These are phyloP conservation scores for Nemurella pictetii DNA, from an alignment of 2,888 invertebrate species.

Conservation along the genomic window DNA sequence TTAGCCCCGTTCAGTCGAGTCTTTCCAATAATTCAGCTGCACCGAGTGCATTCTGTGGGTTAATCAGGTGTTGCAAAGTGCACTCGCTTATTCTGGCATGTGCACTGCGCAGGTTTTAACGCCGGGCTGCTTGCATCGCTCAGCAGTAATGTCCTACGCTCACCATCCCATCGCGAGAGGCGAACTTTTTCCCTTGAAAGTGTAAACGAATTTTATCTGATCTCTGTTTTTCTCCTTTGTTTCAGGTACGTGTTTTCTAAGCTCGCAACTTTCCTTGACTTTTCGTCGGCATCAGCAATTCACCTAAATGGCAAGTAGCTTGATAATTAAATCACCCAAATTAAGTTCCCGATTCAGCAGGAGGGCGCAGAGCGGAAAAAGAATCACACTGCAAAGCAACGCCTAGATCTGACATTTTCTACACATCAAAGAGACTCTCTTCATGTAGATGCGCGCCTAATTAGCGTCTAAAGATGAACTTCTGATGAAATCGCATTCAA, in stretches of 20 bases:
- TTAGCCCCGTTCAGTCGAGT: too few species aligned
- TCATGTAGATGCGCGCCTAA: background rate
- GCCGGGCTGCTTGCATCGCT: too few species aligned
- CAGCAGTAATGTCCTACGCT: too few species aligned
- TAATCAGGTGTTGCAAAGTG: too few species aligned
- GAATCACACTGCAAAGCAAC: background rate
- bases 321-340: background rate
- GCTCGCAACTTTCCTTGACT: background rate
- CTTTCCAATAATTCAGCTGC: too few species aligned
- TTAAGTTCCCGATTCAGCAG: background rate
- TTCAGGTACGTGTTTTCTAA: slow-evolving; percentile 7
- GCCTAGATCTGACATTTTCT: background rate
- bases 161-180: too few species aligned
- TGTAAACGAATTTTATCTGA: background rate
- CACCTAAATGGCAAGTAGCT: background rate
- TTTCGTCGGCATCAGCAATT: background rate
- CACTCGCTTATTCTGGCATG: too few species aligned
- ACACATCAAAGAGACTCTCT: background rate
- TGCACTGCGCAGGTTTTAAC: too few species aligned
- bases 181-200: too few species aligned
- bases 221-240: background rate
- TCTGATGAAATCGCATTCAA: background rate
- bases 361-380: background rate
- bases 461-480: background rate
- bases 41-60: too few species aligned